Percentiles rank a stretch among this genome's conserved stretches.
phyloP scores from a whole-genome alignment of 64 coral and sea anemone genomes.

The Montipora efflorescens region DNA sequence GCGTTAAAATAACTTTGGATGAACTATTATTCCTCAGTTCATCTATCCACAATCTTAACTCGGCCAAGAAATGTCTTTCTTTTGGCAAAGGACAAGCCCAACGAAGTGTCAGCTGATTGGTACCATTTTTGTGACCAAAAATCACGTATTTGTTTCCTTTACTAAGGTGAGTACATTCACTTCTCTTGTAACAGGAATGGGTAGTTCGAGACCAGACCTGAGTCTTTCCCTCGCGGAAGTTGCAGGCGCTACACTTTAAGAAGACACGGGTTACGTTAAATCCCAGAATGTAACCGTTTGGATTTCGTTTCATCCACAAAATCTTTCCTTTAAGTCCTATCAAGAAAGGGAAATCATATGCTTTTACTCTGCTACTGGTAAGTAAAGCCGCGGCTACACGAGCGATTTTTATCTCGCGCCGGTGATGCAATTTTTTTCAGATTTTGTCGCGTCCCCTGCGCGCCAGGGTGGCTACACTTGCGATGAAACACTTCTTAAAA shows the following conservation, averaged over 20 bases:
- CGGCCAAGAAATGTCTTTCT: background rate
- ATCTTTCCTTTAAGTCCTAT: constrained; percentile 21
- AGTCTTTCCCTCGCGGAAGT: background rate
- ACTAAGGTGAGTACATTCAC: background rate
- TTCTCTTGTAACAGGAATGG: background rate
- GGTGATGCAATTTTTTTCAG: too few relatives aligned
- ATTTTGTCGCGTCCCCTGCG: too few relatives aligned
- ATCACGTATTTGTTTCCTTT: constrained; percentile 5
- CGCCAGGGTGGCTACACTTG: too few relatives aligned
- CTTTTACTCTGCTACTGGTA: too few relatives aligned
- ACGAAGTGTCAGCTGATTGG: background rate
- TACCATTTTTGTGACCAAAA: background rate
- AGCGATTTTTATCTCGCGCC: too few relatives aligned
- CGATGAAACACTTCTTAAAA: too few relatives aligned
- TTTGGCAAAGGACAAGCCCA: background rate
- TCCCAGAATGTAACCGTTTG: background rate
- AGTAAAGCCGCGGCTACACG: too few relatives aligned
- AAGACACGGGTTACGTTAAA: constrained; percentile 32
- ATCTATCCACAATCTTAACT: constrained; percentile 1
- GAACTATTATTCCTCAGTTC: background rate
- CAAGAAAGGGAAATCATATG: background rate
- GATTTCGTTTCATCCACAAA: background rate
- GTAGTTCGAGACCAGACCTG: constrained; percentile 9
- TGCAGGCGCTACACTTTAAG: background rate
- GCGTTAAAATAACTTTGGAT: background rate